These are phyloP conservation scores for Drosophila algonquin DNA, from an alignment of 2,888 invertebrate species.

Conservation along the genomic window DNA sequence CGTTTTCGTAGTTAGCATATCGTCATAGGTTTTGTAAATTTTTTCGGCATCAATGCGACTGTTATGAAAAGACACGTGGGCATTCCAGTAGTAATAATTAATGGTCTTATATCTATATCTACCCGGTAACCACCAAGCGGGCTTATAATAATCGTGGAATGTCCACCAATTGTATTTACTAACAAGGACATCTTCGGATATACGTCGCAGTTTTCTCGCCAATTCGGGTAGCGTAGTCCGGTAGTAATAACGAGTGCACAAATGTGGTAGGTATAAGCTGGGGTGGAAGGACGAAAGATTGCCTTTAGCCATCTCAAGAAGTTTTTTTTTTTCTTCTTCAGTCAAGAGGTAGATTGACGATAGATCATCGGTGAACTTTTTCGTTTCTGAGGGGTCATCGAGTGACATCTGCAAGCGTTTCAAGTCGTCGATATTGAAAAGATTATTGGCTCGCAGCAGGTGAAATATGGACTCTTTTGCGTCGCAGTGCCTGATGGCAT, in stretches of 20 bases:
- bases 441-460: not conserved
- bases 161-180: not conserved
- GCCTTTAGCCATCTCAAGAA: not conserved
- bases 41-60: not conserved
- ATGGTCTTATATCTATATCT: no score
- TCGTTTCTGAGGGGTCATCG: not conserved
- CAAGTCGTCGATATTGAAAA: not conserved
- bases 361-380: not conserved
- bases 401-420: not conserved
- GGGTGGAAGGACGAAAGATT: not conserved
- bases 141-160: not conserved
- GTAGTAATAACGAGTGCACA: not conserved
- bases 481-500: not conserved
- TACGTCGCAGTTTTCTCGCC: not conserved
- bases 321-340: not conserved
- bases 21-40: not conserved
- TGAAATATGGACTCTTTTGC: not conserved
- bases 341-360: not conserved
- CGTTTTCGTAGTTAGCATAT: not conserved
- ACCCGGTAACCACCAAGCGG: no score
- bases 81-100: not conserved
- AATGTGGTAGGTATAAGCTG: not conserved
- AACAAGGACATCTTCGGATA: not conserved
- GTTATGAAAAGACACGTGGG: not conserved
- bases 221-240: accelerated